Percentiles rank a stretch among this genome's conserved stretches.
Evolutionary conservation across 2,797 vertebrate species (phyloP).

Genomic region (Typhlichthys subterraneus): DNA sequence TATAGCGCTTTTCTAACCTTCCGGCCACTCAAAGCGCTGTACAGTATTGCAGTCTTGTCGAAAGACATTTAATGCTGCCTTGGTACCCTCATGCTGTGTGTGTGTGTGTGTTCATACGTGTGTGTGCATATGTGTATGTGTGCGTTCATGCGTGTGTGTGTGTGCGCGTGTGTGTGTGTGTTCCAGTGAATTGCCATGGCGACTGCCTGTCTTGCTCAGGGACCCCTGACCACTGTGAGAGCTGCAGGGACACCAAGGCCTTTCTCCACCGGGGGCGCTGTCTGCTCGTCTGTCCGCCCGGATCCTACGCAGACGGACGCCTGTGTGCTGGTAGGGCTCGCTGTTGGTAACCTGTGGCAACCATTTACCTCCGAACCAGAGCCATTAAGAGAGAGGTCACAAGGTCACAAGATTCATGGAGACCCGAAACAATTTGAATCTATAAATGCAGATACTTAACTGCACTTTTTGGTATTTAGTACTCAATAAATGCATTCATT

Average conservation of each 20-base stretch:
- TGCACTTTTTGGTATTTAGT: too few relatives aligned
- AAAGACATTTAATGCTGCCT: too few relatives aligned
- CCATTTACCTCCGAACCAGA: not conserved
- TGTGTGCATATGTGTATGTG: too few relatives aligned
- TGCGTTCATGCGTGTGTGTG: too few relatives aligned
- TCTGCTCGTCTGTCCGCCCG: slow-evolving; percentile 78
- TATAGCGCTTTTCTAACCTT: too few relatives aligned
- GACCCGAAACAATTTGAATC: too few relatives aligned
- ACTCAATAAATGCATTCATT: too few relatives aligned
- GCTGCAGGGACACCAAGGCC: slow-evolving; percentile 81
- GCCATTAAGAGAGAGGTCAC: not conserved
- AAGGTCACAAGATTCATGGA: too few relatives aligned
- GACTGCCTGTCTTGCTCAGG: slow-evolving; percentile 87
- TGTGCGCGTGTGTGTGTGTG: slow-evolving; percentile 5
- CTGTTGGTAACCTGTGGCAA: not conserved
- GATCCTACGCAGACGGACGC: slow-evolving; percentile 78
- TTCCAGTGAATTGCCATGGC: slow-evolving; percentile 81
- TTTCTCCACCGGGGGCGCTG: slow-evolving; percentile 82
- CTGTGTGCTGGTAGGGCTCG: slow-evolving; percentile 82
- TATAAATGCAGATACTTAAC: too few relatives aligned
- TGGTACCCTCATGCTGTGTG: not conserved
- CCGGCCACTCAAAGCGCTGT: too few relatives aligned
- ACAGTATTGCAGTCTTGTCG: too few relatives aligned
- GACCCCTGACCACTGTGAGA: slow-evolving; percentile 80
- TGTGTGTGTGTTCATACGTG: slow-evolving; percentile 1